These are phyloP conservation scores for Ormyrus pomaceus DNA, from an alignment of 2,888 invertebrate species.

Conservation along the genomic window DNA sequence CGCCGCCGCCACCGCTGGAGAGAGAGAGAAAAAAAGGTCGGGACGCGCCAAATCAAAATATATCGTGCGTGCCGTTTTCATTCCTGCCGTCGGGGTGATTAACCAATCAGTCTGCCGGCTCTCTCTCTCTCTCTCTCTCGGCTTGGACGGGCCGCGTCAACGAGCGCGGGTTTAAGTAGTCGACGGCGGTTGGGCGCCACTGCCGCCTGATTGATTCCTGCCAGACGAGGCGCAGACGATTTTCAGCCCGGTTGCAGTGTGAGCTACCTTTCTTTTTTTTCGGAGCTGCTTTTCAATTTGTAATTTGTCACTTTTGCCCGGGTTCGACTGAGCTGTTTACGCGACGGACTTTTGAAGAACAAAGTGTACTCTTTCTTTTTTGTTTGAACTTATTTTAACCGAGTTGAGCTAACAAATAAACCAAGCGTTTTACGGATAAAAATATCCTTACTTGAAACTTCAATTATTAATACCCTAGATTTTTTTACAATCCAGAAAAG, in stretches of 20 bases:
- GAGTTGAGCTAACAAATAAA: not conserved
- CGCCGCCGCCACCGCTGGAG: not conserved
- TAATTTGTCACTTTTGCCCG: too few relatives aligned
- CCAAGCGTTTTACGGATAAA: not conserved
- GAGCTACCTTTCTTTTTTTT: conserved; percentile 56
- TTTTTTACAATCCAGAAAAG: too few relatives aligned
- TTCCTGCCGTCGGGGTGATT: conserved; percentile 19
- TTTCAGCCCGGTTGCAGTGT: conserved; percentile 57
- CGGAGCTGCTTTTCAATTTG: not conserved
- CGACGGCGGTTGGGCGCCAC: not conserved
- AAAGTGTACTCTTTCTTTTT: not conserved
- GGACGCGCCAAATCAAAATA: not conserved
- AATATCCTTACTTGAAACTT: too few relatives aligned
- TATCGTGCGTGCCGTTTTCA: conserved; percentile 29
- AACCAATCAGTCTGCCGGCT: conserved; percentile 31
- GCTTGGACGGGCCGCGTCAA: too few relatives aligned
- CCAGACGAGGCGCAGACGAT: conserved; percentile 74
- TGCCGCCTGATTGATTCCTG: conserved; percentile 69
- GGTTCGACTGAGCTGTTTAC: too few relatives aligned
- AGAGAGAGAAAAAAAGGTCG: not conserved
- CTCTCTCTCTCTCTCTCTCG: too few relatives aligned
- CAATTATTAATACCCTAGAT: too few relatives aligned
- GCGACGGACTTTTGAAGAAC: not conserved
- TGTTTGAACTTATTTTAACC: not conserved
- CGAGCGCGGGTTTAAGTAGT: not conserved